phyloP scores from a whole-genome alignment of 2,888 invertebrate species.

The Meteorus cinctellus region DNA sequence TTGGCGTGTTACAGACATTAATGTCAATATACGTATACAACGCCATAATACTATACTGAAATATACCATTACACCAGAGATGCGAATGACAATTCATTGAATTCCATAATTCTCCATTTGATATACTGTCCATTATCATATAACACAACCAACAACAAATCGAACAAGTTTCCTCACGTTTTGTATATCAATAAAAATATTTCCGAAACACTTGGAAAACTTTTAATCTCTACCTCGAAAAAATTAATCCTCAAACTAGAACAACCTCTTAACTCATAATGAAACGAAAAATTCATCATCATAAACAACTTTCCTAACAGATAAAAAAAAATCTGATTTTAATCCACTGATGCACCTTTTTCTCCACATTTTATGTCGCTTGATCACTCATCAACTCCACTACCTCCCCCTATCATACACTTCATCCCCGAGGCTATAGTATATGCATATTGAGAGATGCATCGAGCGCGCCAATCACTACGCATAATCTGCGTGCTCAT shows the following conservation, averaged over 20 bases:
- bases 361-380: neutral
- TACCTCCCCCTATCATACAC: conserved; percentile 49
- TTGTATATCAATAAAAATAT: no score
- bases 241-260: no score
- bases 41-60: conserved; percentile 25
- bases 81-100: neutral
- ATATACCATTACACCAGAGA: neutral
- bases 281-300: neutral
- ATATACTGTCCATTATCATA: neutral
- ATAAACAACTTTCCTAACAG: neutral
- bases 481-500: conserved; percentile 73
- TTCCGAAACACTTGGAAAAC: no score
- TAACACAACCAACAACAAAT: no score
- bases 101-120: neutral
- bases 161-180: no score
- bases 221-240: no score
- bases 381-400: conserved; percentile 41
- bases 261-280: no score
- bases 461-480: conserved; percentile 71
- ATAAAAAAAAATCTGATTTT: neutral
- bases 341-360: neutral
- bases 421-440: conserved; percentile 60
- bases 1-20: conserved; percentile 47
- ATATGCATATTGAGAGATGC: conserved; percentile 32
- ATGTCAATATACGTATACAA: conserved; percentile 45